Evolutionary conservation across 2,888 invertebrate species (phyloP), one percentile per base, ranked within the genome.

Genomic region (Leptinotarsa rubiginosa): DNA sequence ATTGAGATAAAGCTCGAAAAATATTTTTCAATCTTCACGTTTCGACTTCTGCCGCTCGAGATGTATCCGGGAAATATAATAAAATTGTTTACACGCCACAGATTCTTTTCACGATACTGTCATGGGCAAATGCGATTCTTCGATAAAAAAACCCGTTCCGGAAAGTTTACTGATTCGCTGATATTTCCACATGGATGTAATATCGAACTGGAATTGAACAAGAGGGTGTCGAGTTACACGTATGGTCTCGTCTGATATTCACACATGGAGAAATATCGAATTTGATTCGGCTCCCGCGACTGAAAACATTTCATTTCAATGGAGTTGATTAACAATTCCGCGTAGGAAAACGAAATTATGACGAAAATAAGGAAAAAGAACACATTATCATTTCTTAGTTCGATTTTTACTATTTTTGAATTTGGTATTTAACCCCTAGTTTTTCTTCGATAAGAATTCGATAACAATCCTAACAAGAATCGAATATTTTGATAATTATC

Each of bases 31-130:
- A 52, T 52, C 18, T 52, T 52, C 52, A 52, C 18, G 18, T 52
- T 52, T 52, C 52, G n/a, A 10, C 52, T 52, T 7, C 10, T 52
- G 18, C 12, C 18, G 52, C 52, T 18, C 52, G 52, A 52, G 18
- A 52, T 52, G 52, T 18, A 52, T 52, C 52, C 18, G 52, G 52
- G 12, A 18, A 52, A 18, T 18, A 20, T 18, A 52, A 52, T 18
- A 52, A 52, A 52, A 52, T 52, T 52, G 52, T 52, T 52, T 18
- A 18, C 52, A 52, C 18, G 12, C 52, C n/a, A 52, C 52, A 52
- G 52, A 52, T 52, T 52, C 52, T 52, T 52, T 52, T 52, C 52
- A 18, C n/a, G 52, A 52, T 52, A 52, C 52, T 52, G 52, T 18
- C 52, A 52, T 4, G 18, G 41, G n/a, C 52, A 52, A 52, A 52